Evolutionary conservation across 53 echinoderm and acorn worm species (phyloP), one percentile per base, ranked within the genome.

Genomic region (Actinopyga echinites): DNA sequence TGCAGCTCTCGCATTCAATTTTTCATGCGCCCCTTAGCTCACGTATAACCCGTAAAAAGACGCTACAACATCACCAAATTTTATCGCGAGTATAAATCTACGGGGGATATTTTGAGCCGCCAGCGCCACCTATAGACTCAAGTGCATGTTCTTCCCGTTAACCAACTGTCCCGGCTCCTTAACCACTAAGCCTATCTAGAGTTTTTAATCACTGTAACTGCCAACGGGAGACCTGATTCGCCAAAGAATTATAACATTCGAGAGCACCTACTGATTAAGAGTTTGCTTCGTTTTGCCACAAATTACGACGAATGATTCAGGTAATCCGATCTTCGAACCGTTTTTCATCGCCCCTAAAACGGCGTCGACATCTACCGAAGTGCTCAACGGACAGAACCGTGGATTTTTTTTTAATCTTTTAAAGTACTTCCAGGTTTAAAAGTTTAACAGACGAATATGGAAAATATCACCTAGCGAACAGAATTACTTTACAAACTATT

Each of bases 231-330:
- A 44, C 71, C 71, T 71, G 71, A 71, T 71, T 71, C 71, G 40
- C 71, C 8, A 25, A 71, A 71, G 71, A 71, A 71, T 71, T 71
- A 71, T 40, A 71, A 30, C 42, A 71, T 42, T 40, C 45, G 38
- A 71, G 25, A 71, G 49, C 49, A 49, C 21, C 71, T 34, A 40
- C 44, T 71, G 71, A 71, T 71, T 71, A 71, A 71, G 42, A 44
- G 71, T 71, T 71, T 71, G 71, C 71, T 71, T 40, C 71, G 42
- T 71, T 71, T 71, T 71, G 71, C 71, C 71, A 71, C 71, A 71
- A 71, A 71, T 71, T 71, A 71, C 71, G 71, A 44, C 7, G 71
- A 71, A 71, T 71, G 71, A 71, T 71, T 71, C 71, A 71, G 24
- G 71, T 25, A 71, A 71, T 34, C 71, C 42, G 71, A 71, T 71